Conservation (phyloP, 2,797 vertebrate genomes). For the Gobionotothen gibberifrons region DNA sequence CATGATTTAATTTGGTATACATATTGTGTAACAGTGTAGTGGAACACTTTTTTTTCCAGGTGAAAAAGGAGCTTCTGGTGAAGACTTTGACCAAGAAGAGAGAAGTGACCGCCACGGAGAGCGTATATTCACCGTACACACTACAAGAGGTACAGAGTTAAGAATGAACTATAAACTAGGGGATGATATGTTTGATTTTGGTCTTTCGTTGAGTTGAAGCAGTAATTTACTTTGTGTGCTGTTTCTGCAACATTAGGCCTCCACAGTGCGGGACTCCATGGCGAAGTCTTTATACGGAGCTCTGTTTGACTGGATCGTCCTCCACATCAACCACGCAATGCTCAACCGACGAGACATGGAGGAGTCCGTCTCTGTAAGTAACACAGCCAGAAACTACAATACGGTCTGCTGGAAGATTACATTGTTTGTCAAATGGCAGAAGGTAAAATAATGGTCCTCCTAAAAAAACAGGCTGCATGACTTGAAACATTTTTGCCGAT, state of each 20-base stretch:
- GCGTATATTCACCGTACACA: slow-evolving; percentile 89
- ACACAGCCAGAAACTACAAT: not conserved
- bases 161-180: no score
- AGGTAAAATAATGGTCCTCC: not conserved
- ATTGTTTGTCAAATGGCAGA: not conserved
- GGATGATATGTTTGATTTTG: not conserved
- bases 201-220: not conserved
- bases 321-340: slow-evolving; percentile 95
- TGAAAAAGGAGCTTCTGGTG: slow-evolving; percentile 89
- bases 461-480: no score
- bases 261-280: slow-evolving; percentile 92
- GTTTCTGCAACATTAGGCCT: slow-evolving; percentile 81
- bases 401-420: not conserved
- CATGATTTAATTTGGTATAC: not conserved
- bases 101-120: slow-evolving; percentile 85
- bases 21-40: not conserved
- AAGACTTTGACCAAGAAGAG: slow-evolving; percentile 92
- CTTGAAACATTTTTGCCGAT: no score
- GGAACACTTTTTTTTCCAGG: slow-evolving; percentile 75
- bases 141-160: slow-evolving; percentile 83
- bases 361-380: slow-evolving; percentile 90
- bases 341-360: slow-evolving; percentile 95
- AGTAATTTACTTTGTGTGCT: not conserved
- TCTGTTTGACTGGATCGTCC: slow-evolving; percentile 96
- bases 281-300: slow-evolving; percentile 94